Conservation (phyloP, 2,797 vertebrate genomes). For the Chrysocyon brachyurus region DNA sequence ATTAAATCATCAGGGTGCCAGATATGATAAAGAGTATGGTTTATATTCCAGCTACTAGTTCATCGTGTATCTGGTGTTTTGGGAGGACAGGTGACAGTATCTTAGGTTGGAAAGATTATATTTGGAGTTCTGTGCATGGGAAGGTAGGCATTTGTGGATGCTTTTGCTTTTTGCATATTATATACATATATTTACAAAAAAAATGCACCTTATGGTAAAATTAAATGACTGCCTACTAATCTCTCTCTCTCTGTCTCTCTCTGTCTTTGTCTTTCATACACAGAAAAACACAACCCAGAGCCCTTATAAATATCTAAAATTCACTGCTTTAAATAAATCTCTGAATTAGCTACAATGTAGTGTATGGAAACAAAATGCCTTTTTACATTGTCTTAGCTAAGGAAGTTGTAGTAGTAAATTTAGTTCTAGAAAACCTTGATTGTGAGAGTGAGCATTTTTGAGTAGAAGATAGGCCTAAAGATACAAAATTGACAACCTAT, state of each 20-base stretch:
- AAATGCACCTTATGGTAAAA: background rate
- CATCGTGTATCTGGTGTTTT: background rate
- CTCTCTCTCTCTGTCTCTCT: background rate
- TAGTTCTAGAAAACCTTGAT: background rate
- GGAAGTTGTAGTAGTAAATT: background rate
- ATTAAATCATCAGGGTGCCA: background rate
- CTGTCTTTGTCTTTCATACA: background rate
- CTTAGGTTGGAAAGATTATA: background rate
- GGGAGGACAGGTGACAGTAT: background rate
- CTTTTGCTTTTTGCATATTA: background rate
- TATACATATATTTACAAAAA: background rate
- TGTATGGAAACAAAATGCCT: background rate
- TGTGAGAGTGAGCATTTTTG: background rate
- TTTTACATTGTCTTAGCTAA: background rate
- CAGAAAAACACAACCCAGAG: no score
- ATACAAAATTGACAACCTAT: background rate
- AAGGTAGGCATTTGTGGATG: background rate
- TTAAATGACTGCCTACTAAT: background rate
- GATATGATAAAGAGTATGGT: background rate
- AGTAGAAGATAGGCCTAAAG: background rate
- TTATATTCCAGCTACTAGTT: background rate
- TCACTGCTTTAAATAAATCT: background rate
- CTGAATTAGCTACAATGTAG: background rate
- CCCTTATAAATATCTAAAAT: background rate
- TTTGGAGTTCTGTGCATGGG: background rate